phyloP scores from a whole-genome alignment of 2,888 invertebrate genomes.

The Priocnemis perturbator region DNA sequence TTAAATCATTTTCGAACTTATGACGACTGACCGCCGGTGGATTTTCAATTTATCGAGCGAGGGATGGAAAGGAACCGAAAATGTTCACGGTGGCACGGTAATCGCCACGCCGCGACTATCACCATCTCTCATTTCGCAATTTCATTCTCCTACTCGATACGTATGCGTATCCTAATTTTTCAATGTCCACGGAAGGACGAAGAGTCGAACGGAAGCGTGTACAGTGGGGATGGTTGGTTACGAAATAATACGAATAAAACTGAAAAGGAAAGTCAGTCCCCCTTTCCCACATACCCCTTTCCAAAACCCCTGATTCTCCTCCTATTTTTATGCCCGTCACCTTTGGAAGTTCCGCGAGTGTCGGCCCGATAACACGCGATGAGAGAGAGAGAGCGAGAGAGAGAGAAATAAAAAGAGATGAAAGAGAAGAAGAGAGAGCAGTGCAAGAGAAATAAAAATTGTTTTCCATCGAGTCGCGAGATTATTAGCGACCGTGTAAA shows the following conservation, averaged over 20 bases:
- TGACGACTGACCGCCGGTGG: constrained; percentile 48
- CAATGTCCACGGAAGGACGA: constrained; percentile 55
- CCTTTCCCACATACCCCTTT: background rate
- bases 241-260: constrained; percentile 57
- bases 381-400: background rate
- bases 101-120: background rate
- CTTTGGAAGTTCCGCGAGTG: constrained; percentile 42
- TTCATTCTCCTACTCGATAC: constrained; percentile 43
- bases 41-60: constrained; percentile 54
- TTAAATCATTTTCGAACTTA: constrained; percentile 34
- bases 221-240: constrained; percentile 61
- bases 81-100: constrained; percentile 1
- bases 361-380: constrained; percentile 19
- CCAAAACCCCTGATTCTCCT: constrained; percentile 4
- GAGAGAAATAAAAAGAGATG: background rate
- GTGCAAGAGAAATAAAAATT: constrained; percentile 1
- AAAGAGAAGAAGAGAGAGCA: constrained; percentile 1
- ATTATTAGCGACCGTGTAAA: background rate
- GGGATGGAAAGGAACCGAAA: constrained; percentile 38
- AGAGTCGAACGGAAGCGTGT: constrained; percentile 56
- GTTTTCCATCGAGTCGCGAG: background rate
- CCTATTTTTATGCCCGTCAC: constrained; percentile 42
- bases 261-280: constrained; percentile 49
- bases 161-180: constrained; percentile 58
- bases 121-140: constrained; percentile 12